Evolutionary conservation across 2,113 vertebrate species (phyloP), one percentile per base, ranked within the genome.

Genomic region (Neolamprologus caudopunctatus): DNA sequence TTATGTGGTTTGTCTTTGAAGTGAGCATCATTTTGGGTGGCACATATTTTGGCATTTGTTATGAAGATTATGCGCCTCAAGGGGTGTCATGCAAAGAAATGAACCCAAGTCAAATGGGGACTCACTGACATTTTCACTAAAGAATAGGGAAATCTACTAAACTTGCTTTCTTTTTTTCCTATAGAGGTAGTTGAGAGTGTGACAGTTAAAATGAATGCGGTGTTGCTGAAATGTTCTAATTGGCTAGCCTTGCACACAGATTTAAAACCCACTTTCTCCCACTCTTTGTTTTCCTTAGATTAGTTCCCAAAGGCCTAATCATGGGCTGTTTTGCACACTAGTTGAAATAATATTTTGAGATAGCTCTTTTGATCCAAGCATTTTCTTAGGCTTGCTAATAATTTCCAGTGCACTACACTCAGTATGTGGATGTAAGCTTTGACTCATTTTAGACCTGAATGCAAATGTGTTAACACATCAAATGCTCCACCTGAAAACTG

Each of bases 1-100:
- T 91, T 83, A 71, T 91, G 91, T 79, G 75, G 61, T 80, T 84
- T 85, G 63, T 85, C 86, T 92, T 94, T 94, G 88, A 92, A 83
- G 92, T 88, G n/a, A 71, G 81, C 57, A 14, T 63, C 51, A 58
- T 63, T 82, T 90, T 42, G n/a, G 84, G 88, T 87, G 24, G 51
- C 53, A 84, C 42, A 75, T 55, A 83, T 63, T 91, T 58, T 83
- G 26, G 45, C 51, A 84, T 90, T 91, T 90, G 86, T 91, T 85
- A 40, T 81, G 84, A 86, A 83, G 80, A 85, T 90, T 89, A 88
- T 54, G 82, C 8, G 40, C 88, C 89, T 87, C n/a, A 28, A 85
- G 87, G 87, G 81, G 40, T 42, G 35, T 53, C 45, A 51, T 61
- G 24, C 61, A 73, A 66, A 90, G 68, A 85, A 75, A 54, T 13